Conservation (phyloP, 2,113 vertebrate genomes). For the Barnardius zonarius region DNA sequence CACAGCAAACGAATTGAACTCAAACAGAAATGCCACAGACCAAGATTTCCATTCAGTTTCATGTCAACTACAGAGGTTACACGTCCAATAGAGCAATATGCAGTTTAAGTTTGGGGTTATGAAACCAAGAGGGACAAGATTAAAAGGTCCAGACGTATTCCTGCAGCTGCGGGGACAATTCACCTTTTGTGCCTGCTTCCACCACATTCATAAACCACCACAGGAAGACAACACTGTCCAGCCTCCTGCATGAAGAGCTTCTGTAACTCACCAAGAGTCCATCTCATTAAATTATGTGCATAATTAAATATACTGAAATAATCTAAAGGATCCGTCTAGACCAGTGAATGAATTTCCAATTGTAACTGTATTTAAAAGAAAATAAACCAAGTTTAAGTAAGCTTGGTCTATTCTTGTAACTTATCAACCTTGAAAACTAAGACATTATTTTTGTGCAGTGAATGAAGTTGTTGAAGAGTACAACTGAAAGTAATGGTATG, state of each 20-base stretch:
- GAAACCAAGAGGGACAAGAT: background rate
- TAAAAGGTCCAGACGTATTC: background rate
- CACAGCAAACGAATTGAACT: background rate
- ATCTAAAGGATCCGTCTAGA: constrained; percentile 9
- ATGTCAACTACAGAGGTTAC: background rate
- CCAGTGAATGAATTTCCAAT: background rate
- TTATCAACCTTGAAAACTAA: constrained; percentile 49
- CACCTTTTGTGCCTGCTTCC: background rate
- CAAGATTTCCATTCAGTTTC: background rate
- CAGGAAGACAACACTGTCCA: background rate
- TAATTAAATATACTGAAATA: background rate
- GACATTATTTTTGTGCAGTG: background rate
- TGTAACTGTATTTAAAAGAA: background rate
- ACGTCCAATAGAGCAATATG: background rate
- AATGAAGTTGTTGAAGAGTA: background rate
- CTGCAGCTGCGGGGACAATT: constrained; percentile 28
- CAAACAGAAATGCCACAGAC: background rate
- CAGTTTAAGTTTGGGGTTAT: background rate
- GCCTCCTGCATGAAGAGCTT: background rate
- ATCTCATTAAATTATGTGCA: constrained; percentile 6
- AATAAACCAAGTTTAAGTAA: background rate
- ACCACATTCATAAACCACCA: background rate
- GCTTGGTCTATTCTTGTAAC: background rate
- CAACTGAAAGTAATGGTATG: background rate
- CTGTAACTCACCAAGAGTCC: background rate